Base-by-base conservation (phyloP, 2,888 invertebrate genomes). In the Cephus pygmeus region DNA sequence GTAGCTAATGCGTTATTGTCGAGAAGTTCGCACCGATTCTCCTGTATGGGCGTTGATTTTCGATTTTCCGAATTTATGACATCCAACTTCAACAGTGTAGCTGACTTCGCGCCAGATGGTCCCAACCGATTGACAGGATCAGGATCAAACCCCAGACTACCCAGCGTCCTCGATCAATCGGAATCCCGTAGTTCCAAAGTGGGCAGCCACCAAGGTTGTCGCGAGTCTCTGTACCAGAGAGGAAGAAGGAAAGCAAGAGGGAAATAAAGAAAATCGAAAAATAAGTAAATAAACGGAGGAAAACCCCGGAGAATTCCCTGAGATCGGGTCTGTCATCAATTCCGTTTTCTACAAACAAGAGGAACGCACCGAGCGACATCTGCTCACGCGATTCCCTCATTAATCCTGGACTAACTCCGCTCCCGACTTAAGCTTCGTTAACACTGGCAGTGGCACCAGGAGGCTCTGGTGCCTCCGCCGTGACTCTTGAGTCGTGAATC, bases 51-150 rank as follows among this genome's bases (percentile, higher is more conserved):
- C 81, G 82, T 79, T 85, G 89, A 90, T 90, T 91, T 90, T 89
- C 87, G 88, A 90, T 91, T 91, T 89, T 85, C 85, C 87, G 85
- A 90, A 90, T 90, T 90, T 89, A 90, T 88, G 85, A 84, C 81
- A 81, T 78, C 40, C 6, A 40, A 40, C 12, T 40, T 40, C 4
- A 15, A 40, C 15, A 15, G 40, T 40, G 4, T 40, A 15, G 40
- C 40, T 40, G 12, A 40, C 40, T 15, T 40, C 40, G 40, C 40
- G 40, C 40, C 40, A 40, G 40, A 40, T 40, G 40, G 15, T 40
- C 40, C 40, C 40, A 15, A 15, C 4, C 40, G 15, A 40, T 40
- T 6, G 40, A 6, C 40, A 15, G 15, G 40, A 40, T 40, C 40
- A 15, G 15, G 15, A 36, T 36, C 36, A 12, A 40, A 6, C 1